phyloP scores from a whole-genome alignment of 1,140 invertebrate species.

The Panonychus citri region DNA sequence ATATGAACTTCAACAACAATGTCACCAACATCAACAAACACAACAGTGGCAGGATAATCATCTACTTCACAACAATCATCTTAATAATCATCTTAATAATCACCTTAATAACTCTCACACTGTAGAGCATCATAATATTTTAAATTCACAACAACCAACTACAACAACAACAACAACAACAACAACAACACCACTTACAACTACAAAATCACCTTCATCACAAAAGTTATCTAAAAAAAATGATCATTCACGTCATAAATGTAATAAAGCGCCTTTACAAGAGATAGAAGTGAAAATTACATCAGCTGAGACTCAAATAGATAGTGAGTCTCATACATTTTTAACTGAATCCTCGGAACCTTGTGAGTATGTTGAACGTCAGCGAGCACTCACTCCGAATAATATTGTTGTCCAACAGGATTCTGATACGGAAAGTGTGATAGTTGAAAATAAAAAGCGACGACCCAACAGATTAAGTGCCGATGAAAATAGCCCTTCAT shows the following conservation, averaged over 20 bases:
- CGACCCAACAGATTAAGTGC: background rate
- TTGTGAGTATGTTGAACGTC: background rate
- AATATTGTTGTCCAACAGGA: constrained; percentile 4
- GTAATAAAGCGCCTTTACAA: background rate
- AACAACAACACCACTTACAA: too few relatives aligned
- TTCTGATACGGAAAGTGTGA: constrained; percentile 11
- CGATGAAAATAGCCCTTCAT: background rate
- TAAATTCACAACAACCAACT: too few relatives aligned
- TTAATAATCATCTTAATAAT: too few relatives aligned
- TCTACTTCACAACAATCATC: too few relatives aligned
- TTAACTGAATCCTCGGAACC: background rate
- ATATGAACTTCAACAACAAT: too few relatives aligned
- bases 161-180: too few relatives aligned
- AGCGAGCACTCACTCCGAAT: background rate
- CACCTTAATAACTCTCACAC: too few relatives aligned
- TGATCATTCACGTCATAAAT: background rate
- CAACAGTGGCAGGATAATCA: too few relatives aligned
- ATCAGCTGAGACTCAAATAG: background rate
- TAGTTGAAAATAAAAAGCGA: constrained; percentile 3
- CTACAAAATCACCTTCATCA: too few relatives aligned
- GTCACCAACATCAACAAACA: too few relatives aligned
- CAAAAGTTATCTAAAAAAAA: background rate
- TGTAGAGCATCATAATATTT: too few relatives aligned
- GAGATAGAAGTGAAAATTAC: background rate
- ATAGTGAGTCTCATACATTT: background rate